Evolutionary conservation across 2,113 vertebrate genomes (phyloP), one percentile per base, ranked within the genome.

Genomic region (Cyrtonyx montezumae): DNA sequence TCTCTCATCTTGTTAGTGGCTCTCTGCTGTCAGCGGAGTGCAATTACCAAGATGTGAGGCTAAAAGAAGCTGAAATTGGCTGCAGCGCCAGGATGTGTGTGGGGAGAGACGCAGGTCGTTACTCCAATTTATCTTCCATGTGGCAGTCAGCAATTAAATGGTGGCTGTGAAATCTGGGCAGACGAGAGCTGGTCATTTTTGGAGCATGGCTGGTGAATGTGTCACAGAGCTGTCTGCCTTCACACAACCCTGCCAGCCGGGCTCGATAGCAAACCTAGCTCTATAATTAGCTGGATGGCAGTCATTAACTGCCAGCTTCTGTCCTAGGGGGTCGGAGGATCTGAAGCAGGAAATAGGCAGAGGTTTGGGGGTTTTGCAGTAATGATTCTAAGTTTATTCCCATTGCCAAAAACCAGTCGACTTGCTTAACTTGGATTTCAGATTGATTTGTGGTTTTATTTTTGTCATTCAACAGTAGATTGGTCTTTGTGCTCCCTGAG

Each of bases 221-320:
- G 87, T 93, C 74, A 12, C 8, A 9, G 75, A 95, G 79, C 87
- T 91, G 91, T 74, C 74, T 92, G 75, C 95, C 79, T 94, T 96
- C 94, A 87, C 91, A 76, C 68, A 26, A 13, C 49, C 77, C 66
- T 14, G 37, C 70, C 79, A 76, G 90, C 28, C 11, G 78, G 3
- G 71, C 68, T 70, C 68, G 21, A 25, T 69, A n/a, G 66, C 22
- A 56, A 96, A 92, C 77, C 62, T 15, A 0, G 42, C 9, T 51
- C 94, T 96, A 96, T 97, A 96, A 97, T 97, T 98, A 97, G 95
- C 79, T 59, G 73, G 49, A 87, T 91, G 79, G 90, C 82, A 76
- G 84, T 97, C 62, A 16, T 79, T 53, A 79, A 67, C 89, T 6
- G 5, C 78, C 79, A 14, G 51, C 88, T 70, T 69, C 87, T 88